phyloP scores from a whole-genome alignment of 2,888 invertebrate species.

The Nowickia ferox region DNA sequence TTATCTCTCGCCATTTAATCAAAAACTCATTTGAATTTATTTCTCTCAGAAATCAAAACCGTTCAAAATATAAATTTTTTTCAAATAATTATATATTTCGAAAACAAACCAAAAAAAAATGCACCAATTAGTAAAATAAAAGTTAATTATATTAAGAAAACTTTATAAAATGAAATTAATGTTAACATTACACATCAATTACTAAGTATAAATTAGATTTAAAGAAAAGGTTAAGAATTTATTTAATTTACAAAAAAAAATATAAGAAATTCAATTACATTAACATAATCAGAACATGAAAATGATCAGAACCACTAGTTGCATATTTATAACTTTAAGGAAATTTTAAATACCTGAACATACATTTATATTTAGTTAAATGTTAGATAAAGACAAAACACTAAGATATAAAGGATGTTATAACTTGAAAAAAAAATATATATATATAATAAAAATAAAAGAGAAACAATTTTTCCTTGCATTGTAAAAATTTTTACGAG shows the following conservation, averaged over 20 bases:
- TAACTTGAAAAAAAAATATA: background rate
- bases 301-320: constrained; percentile 36
- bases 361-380: constrained; percentile 36
- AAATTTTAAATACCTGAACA: constrained; percentile 65
- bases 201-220: constrained; percentile 54
- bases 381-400: constrained; percentile 11
- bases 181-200: constrained; percentile 71
- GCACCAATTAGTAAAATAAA: constrained; percentile 63
- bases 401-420: background rate
- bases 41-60: constrained; percentile 16
- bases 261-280: background rate
- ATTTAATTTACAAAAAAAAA: constrained; percentile 16
- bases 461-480: background rate
- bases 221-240: constrained; percentile 34
- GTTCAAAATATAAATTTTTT: constrained; percentile 35
- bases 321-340: constrained; percentile 39
- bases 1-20: background rate
- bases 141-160: constrained; percentile 21
- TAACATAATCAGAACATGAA: background rate
- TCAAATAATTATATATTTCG: constrained; percentile 19
- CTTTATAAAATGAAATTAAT: constrained; percentile 49
- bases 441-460: background rate
- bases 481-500: too few relatives aligned
- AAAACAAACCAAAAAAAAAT: constrained; percentile 55
- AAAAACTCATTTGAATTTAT: constrained; percentile 1